Base-by-base conservation (phyloP, 2,888 invertebrate genomes). In the Harpalus rubripes region DNA sequence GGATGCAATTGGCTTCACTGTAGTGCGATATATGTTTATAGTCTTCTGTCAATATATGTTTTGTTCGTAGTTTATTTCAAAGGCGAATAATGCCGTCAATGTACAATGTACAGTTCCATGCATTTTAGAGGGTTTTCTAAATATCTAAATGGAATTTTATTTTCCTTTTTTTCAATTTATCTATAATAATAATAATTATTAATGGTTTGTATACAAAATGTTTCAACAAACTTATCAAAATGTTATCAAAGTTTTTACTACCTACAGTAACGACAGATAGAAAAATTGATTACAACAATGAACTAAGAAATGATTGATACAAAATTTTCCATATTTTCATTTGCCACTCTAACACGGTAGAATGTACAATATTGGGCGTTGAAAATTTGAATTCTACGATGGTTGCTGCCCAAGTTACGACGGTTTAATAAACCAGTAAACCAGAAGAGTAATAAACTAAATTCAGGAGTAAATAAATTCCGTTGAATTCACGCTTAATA, bases 31-130 rank as follows among this genome's bases (percentile, higher is more conserved):
- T 83, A 83, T 83, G 83, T 74, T 83, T 83, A 83, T 83, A 26
- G 83, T 76, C 74, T 15, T 83, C 74, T 83, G 83, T 83, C 83
- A 83, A 83, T 83, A 83, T 83, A 83, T 83, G 76, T 83, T 83
- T 83, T 41, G 76, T 61, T 76, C 16, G 76, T 76, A 61, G 74
- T 68, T 41, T 72, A 56, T 72, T 82, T 58, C 58, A 56, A 22
- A 82, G 32, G 52, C 68, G 63, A 59, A 79, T 59, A 61, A 80
- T 80, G 61, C 39, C 4, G 7, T 32, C 58, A 59, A 79, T 79
- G 39, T 26, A 59, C 61, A 32, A 41, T 32, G 3, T 78, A 1
- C 22, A 15, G 22, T 78, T 26, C 78, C 2, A 10, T 32, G 65
- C 26, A 63, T 52, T 8, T 52, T 52, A 52, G 44, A 8, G 5